Percentiles rank a stretch among this genome's conserved stretches.
Conservation (phyloP, 2,113 vertebrate species). For the Lepus timidus region DNA sequence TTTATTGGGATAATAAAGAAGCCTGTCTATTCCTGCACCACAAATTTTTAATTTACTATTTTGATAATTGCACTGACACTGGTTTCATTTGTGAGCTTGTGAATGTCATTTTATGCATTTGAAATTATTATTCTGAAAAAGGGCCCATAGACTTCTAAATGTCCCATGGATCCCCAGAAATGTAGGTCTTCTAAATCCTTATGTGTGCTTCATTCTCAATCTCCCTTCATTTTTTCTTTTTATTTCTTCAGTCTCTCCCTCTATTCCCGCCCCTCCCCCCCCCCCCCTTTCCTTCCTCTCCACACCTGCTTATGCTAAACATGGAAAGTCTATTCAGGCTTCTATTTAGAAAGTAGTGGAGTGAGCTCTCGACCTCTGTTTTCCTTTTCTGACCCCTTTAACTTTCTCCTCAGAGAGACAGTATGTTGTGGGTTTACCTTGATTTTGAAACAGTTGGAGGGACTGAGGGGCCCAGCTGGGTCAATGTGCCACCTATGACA, state of each 20-base stretch:
- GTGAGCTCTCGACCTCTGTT: background rate
- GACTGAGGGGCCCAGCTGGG: background rate
- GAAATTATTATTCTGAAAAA: background rate
- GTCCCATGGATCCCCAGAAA: background rate
- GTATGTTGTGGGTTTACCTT: background rate
- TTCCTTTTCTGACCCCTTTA: background rate
- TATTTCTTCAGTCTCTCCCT: background rate
- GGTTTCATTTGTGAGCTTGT: background rate
- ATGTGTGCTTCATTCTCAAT: background rate
- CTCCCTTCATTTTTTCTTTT: background rate
- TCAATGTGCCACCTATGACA: background rate
- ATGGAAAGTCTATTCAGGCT: background rate
- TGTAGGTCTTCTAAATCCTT: background rate
- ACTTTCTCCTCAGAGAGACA: background rate
- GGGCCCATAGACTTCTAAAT: background rate
- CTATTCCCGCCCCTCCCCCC: background rate
- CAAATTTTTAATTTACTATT: slow-evolving; percentile 1
- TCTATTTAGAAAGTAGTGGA: background rate
- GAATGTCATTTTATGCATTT: background rate
- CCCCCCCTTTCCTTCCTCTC: background rate
- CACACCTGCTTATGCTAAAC: background rate
- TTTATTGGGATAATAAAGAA: background rate
- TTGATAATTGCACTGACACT: background rate
- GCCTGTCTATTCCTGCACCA: background rate
- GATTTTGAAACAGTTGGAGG: background rate